Evolutionary conservation across 1,140 invertebrate species (phyloP).

Genomic region (Aphidius ervi): DNA sequence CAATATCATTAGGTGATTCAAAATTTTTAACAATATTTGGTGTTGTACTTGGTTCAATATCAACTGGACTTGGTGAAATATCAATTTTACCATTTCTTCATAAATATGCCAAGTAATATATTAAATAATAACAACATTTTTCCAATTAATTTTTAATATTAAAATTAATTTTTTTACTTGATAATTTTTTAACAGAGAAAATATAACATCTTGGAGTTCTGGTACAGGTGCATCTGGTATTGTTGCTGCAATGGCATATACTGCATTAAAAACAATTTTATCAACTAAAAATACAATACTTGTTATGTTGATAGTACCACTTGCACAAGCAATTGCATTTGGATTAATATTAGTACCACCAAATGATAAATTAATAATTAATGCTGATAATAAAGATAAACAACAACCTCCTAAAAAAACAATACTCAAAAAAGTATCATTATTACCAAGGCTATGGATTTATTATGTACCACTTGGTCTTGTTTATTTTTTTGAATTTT

Average conservation of each 20-base stretch:
- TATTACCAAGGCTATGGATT: slow-evolving; percentile 63
- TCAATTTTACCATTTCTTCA: slow-evolving; percentile 73
- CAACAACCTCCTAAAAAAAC: slow-evolving; percentile 40
- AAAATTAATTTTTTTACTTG: not conserved
- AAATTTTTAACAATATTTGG: slow-evolving; percentile 65
- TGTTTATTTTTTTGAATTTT: slow-evolving; percentile 86
- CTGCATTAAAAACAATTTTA: slow-evolving; percentile 59
- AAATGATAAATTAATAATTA: slow-evolving; percentile 28
- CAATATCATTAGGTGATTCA: slow-evolving; percentile 63
- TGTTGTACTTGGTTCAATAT: slow-evolving; percentile 71
- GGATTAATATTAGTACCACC: slow-evolving; percentile 57
- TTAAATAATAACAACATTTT: not conserved
- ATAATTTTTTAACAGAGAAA: slow-evolving; percentile 55
- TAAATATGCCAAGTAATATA: slow-evolving; percentile 64
- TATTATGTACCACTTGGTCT: slow-evolving; percentile 77
- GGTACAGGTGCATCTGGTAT: slow-evolving; percentile 81
- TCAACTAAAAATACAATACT: slow-evolving; percentile 63
- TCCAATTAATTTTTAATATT: not conserved
- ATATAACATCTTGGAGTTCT: slow-evolving; percentile 80
- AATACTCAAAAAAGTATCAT: slow-evolving; percentile 57
- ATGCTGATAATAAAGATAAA: slow-evolving; percentile 40
- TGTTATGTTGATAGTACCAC: slow-evolving; percentile 71
- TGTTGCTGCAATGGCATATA: slow-evolving; percentile 74
- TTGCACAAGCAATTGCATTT: slow-evolving; percentile 63
- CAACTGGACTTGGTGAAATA: slow-evolving; percentile 75